Base-by-base conservation (phyloP, 2,888 invertebrate species). In the Hartigia nigra region DNA sequence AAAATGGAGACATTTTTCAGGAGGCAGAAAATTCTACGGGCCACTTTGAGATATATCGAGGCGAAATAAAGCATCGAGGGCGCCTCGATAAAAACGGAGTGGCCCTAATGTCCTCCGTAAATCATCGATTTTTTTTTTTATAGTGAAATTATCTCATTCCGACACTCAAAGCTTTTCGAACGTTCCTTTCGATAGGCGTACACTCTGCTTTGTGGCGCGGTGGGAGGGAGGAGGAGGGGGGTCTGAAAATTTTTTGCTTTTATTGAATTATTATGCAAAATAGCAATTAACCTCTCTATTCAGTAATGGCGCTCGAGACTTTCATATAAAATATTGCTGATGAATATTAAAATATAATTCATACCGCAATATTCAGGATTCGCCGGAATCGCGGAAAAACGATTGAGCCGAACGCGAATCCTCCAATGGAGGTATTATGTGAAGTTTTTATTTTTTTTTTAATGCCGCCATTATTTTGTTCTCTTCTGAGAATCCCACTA, bases 211-310 rank as follows among this genome's bases (percentile, higher is more conserved):
- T 78, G 12, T 31, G 34, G 37, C 69, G 70, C 35, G 77, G 34
- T 3, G 34, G 1, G 34, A 4, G 3, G 36, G 55, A 76, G 55
- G 12, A 39, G 39, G 74, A 70, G 69, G 70, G 37, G 23, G n/a
- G 34, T 78, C 31, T 12, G 9, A 34, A 32, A 5, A 31, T 34
- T 78, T 78, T 83, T 84, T 78, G 75, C 80, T 81, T 78, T 81
- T 83, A 87, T 86, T 86, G 85, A 86, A 88, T 87, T 86, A 88
- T 88, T 87, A 88, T 88, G 88, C 84, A 87, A 88, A 88, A 83
- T 83, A 88, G 88, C 86, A 87, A 88, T 88, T 88, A 88, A 88
- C 84, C 84, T 83, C 78, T 82, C 81, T 80, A 85, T 86, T 86
- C 84, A 78, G 83, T 81, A 84, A 81, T 83, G 82, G 79, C 77